These are phyloP conservation scores for Atta texana DNA, from an alignment of 1,140 invertebrate genomes.

Conservation along the genomic window DNA sequence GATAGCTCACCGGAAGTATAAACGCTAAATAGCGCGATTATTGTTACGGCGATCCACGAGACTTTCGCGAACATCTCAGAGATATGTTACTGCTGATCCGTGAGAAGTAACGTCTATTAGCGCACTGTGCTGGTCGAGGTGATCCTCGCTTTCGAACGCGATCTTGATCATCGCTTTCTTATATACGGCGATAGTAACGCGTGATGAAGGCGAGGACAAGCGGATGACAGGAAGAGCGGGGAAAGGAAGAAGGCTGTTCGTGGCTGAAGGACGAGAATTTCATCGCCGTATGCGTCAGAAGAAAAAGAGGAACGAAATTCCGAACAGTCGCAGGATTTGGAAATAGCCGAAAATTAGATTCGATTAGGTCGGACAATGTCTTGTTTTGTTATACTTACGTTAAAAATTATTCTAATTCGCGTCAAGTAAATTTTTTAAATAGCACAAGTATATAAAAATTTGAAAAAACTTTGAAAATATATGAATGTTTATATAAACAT, in stretches of 20 bases:
- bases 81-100: not conserved
- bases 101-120: not conserved
- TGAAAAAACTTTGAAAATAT: not conserved
- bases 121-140: constrained; percentile 13
- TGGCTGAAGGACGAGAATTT: constrained; percentile 45
- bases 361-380: not conserved
- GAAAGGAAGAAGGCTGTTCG: constrained; percentile 17
- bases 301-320: constrained; percentile 17
- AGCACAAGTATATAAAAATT: not conserved
- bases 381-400: not conserved
- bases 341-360: not conserved
- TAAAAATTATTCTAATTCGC: not conserved
- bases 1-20: constrained; percentile 18
- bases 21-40: constrained; percentile 13
- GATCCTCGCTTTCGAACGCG: constrained; percentile 12
- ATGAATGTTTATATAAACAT: too few relatives aligned
- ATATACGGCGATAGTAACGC: constrained; percentile 42
- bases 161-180: constrained; percentile 44
- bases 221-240: not conserved
- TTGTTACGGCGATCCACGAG: not conserved
- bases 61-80: constrained; percentile 27
- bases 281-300: not conserved
- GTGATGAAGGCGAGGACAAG: constrained; percentile 5
- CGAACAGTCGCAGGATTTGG: not conserved
- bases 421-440: not conserved